Evolutionary conservation across 2,797 vertebrate genomes (phyloP), one percentile per base, ranked within the genome.

Genomic region (Chaenodraco wilsoni): DNA sequence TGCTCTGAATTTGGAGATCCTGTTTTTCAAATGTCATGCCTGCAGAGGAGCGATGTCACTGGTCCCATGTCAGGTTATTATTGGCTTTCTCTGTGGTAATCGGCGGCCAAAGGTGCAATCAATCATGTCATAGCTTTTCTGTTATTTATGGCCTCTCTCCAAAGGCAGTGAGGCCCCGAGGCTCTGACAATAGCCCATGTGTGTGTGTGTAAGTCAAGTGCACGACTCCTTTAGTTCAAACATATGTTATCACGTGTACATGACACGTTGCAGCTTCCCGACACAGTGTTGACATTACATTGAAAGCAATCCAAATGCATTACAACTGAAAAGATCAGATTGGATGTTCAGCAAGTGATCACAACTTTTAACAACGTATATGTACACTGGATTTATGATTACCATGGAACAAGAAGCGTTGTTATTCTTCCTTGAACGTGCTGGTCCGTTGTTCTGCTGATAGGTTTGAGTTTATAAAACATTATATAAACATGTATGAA

Each of bases 61-160:
- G 54, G 3, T 41, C 23, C 33, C 40, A 31, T 3, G 12, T 76
- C 41, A 69, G 50, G 9, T 64, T 72, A 62, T 72, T 75, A 71
- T 70, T 49, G 65, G 64, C 45, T 63, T 46, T 78, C 27, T 74
- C 57, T 62, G 44, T 40, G 46, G 41, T 67, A 50, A 81, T 84
- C 71, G 59, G 62, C 10, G 2, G 61, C 27, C 41, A 23, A 74
- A 69, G 64, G 69, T 70, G 27, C 49, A 77, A 81, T 87, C 73
- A 78, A 73, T 87, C 81, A 87, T 56, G 27, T 72, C 54, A 19
- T 67, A 56, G 48, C 16, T 44, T 51, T 49, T 78, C 43, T 78
- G 68, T 83, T 79, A 73, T 74, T 74, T 76, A 63, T 83, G 79
- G 78, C 60, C 17, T 63, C 27, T 41, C 51, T 72, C 78, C 59